Evolutionary conservation across 1,140 invertebrate genomes (phyloP), one percentile per base, ranked within the genome.

Genomic region (Trachymyrmex septentrionalis): DNA sequence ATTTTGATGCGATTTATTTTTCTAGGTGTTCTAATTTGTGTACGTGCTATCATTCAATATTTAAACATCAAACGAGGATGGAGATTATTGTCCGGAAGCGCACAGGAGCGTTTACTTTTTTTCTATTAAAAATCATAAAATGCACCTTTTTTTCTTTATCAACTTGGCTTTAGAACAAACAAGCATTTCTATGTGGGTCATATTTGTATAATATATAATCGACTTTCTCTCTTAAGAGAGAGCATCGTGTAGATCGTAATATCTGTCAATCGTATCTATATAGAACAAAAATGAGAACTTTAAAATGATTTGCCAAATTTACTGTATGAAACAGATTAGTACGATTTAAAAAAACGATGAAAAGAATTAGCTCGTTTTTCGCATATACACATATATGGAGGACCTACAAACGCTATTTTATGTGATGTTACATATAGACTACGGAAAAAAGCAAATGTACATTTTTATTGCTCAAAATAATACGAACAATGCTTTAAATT

Each of bases 51-150:
- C 55, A 96, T 98, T 87, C 98, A 98, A 95, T 99, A 99, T 95
- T 95, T 98, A 91, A 98, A 97, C 93, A 98, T 99, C 90, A 99
- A 98, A 93, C 96, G 98, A 86, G 98, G 98, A 81, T 99, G 98
- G 98, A 96, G 97, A 90, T 95, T 98, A 89, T 95, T 98, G n/a
- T 98, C 97, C 7, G 97, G 97, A 59, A 97, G 97, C 86, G 97
- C 98, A 82, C 98, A 98, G 92, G 98, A 98, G 93, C 96, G 98
- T 92, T 96, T 98, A 88, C 95, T 98, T 78, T 98, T 98, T 96
- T 98, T 98, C 95, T 98, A 98, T 95, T 98, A 96, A 97, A 75
- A 72, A 72, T 64, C 44, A 87, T 53, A 82, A 30, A 86, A 87
- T 71, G 71, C 91, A 91, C 86, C 7, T 75, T 38, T 75, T 69